Base-by-base conservation (phyloP, 2,888 invertebrate species). In the Drosophila anomalata region DNA sequence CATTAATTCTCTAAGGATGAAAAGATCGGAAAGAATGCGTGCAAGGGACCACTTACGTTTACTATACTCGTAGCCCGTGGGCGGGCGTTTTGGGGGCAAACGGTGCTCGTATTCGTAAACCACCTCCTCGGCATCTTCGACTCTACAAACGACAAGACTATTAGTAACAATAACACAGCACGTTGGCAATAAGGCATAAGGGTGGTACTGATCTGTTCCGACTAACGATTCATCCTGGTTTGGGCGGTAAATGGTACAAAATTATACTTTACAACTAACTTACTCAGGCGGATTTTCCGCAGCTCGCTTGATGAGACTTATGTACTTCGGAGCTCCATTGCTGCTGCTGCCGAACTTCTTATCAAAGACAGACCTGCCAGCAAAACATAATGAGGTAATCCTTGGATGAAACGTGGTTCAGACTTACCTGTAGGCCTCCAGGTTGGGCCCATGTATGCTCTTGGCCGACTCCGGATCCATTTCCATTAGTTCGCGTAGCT, bases 271-370 rank as follows among this genome's bases (percentile, higher is more conserved):
- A 84, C 84, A 85, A 80, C 74, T 77, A 78, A 85, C 85, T 85
- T 85, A 85, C 85, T 85, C 85, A 58, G 81, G 80, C 88, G 84
- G 84, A 87, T 74, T 82, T 76, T 84, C 84, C 83, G 80, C 87
- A 57, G 87, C 62, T 61, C 84, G 73, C 47, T 89, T 89, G 47
- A 89, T 87, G 22, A 89, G 77, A 62, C 78, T 87, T 26, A 89
- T 70, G 60, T 81, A 89, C 54, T 88, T 90, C 1, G 88, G 84
- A 3, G 79, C 76, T 4, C 79, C 83, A 52, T 57, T 65, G 62
- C 75, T 70, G 33, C 72, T 67, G 24, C 67, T 62, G 14, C 78
- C 68, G 39, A 87, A 72, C 44, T 85, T 81, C 54, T 87, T 88
- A 46, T 90, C 89, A 54, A 86, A 88, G 5, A 90, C 87, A 3